Evolutionary conservation across 2,113 vertebrate species (phyloP), one percentile per base, ranked within the genome.

Genomic region (Labeo rohita): DNA sequence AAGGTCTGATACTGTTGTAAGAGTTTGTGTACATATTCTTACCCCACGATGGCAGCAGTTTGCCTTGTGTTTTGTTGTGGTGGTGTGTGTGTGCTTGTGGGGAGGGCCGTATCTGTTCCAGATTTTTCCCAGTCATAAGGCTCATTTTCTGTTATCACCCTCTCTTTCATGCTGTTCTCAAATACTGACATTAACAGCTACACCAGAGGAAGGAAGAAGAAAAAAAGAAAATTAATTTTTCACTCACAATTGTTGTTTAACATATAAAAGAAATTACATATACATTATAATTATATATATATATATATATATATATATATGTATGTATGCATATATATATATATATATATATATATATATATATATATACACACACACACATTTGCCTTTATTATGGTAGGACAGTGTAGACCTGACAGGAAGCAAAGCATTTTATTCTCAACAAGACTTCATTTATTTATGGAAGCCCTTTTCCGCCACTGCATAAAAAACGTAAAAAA

Each of bases 121-220:
- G 95, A 96, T 91, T 98, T 99, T 92, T 99, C 98, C 98, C 98
- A 99, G 90, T 99, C 98, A 70, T 97, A 99, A 39, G 98, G 96
- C 94, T 99, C 98, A 0, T 99, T 99, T 93, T 99, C 98, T 0
- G 98, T 98, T 87, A 99, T 98, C 88, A 96, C 96, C 45, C 97
- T 95, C 89, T 99, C 98, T 92, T 99, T 99, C 97, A 98, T 99
- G 93, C 97, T 99, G 94, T 97, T 98, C 95, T 99, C 98, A 78
- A 99, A 98, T 93, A 99, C 97, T 0, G 97, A 97, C 98, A 99
- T 99, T 92, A 99, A 96, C 93, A 99, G 91, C 98, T 99, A 93
- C 9, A 88, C 23, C 83, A 34, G 72, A n/a, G 54, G n/a, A 56
- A 16, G 12, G n/a, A 83, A 18, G 50, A 36, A 65, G 9, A 10